Evolutionary conservation across 1,140 invertebrate genomes (phyloP).

Genomic region (Brachionus sp.): DNA sequence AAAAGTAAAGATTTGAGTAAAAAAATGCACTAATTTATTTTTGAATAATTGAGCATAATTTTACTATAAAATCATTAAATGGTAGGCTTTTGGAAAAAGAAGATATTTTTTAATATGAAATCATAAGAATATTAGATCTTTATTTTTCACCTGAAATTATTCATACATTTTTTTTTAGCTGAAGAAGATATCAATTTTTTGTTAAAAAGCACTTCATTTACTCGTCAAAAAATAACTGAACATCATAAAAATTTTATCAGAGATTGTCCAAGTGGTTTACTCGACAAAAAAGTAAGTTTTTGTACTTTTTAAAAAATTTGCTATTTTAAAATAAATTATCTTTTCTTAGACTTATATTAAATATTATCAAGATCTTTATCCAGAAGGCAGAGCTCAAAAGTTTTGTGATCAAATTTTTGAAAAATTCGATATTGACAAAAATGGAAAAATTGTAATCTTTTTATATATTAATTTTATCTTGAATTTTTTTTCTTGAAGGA

Average conservation of each 20-base stretch:
- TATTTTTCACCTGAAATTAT: not conserved
- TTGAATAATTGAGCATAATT: too few relatives aligned
- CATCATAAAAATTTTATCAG: not conserved
- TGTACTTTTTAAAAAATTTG: not conserved
- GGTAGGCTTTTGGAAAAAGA: too few relatives aligned
- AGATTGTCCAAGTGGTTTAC: not conserved
- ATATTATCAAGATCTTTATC: constrained; percentile 26
- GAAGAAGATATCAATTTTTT: not conserved
- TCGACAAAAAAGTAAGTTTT: constrained; percentile 18
- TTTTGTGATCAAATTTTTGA: constrained; percentile 21
- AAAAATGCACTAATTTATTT: not conserved
- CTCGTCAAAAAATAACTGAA: not conserved
- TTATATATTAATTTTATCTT: not conserved
- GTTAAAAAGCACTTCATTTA: not conserved
- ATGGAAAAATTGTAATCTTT: constrained; percentile 33
- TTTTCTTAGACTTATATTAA: not conserved
- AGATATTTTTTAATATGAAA: not conserved
- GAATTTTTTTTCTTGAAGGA: not conserved
- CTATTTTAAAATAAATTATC: not conserved
- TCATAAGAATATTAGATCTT: not conserved
- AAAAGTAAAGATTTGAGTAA: too few relatives aligned
- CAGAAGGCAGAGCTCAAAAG: constrained; percentile 12
- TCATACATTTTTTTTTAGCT: not conserved
- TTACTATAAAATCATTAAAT: too few relatives aligned
- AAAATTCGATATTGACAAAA: constrained; percentile 35